These are phyloP conservation scores for Galeopsomyia nigrocyanea DNA, from an alignment of 2,888 invertebrate species.

Conservation along the genomic window DNA sequence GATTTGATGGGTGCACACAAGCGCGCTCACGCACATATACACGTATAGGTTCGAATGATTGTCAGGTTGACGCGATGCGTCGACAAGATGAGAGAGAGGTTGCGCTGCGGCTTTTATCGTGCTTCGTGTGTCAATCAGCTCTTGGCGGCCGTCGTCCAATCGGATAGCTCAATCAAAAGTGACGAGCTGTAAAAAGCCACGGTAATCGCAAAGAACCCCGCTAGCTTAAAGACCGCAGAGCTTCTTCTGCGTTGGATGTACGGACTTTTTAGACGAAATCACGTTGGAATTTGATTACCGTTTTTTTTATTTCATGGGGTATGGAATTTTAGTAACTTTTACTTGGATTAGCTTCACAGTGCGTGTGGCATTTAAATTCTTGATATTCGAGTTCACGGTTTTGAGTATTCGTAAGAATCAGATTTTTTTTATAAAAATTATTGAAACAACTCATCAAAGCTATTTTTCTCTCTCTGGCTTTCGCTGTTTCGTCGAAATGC, in stretches of 20 bases:
- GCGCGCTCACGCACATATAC: background rate
- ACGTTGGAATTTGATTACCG: too few relatives aligned
- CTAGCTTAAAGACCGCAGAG: background rate
- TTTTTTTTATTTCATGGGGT: too few relatives aligned
- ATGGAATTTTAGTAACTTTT: too few relatives aligned
- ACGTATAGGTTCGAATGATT: constrained; percentile 4
- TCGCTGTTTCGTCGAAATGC: too few relatives aligned
- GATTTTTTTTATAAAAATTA: too few relatives aligned
- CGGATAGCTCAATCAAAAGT: constrained; percentile 36
- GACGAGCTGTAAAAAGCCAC: constrained; percentile 36
- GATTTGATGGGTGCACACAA: background rate
- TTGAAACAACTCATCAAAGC: too few relatives aligned
- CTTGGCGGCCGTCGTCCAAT: constrained; percentile 27
- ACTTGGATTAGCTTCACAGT: too few relatives aligned
- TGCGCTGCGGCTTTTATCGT: constrained; percentile 21
- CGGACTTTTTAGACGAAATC: background rate
- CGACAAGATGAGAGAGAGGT: background rate
- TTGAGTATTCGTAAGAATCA: too few relatives aligned
- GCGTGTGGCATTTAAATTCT: too few relatives aligned
- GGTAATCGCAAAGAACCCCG: constrained; percentile 13
- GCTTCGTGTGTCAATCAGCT: constrained; percentile 22
- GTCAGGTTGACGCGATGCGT: constrained; percentile 9
- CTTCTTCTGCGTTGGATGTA: background rate
- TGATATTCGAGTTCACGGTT: too few relatives aligned
- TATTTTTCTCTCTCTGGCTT: too few relatives aligned